Conservation (phyloP, 2,888 invertebrate genomes). For the Itoplectis maculator region DNA sequence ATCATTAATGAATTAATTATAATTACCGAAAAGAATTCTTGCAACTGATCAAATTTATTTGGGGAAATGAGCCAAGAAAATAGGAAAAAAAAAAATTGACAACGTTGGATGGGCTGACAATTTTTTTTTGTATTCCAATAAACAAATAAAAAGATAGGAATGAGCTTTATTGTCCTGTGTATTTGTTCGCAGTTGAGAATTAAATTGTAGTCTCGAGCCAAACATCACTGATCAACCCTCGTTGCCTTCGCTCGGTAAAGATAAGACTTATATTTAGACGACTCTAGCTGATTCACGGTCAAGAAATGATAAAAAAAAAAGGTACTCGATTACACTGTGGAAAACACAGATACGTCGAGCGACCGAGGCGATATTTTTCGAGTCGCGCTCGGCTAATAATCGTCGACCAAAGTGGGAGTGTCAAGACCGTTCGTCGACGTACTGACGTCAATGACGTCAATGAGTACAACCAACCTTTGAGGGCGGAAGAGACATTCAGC, state of each 20-base stretch:
- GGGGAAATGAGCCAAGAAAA: no score
- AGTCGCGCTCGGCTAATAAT: neutral
- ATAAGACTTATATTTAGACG: conserved; percentile 60
- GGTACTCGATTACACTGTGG: conserved; percentile 11
- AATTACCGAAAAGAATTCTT: no score
- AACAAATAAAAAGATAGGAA: neutral
- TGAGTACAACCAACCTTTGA: neutral
- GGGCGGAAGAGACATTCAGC: conserved; percentile 8
- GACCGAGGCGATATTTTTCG: conserved; percentile 6
- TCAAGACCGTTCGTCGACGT: conserved; percentile 13
- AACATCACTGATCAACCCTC: conserved; percentile 39
- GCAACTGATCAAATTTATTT: no score
- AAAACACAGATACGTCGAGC: conserved; percentile 11
- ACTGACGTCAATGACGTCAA: conserved; percentile 51
- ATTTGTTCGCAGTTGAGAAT: neutral
- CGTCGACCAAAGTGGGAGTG: conserved; percentile 11
- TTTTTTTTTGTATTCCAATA: no score
- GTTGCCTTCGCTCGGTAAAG: conserved; percentile 34
- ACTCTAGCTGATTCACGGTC: conserved; percentile 53
- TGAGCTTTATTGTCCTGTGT: neutral
- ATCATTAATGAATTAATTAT: no score
- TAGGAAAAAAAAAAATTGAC: no score
- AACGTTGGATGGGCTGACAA: no score
- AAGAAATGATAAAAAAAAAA: conserved; percentile 52
- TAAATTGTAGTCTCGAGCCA: conserved; percentile 26